Base-by-base conservation (phyloP, 2,113 vertebrate genomes). In the Variabilichromis moorii region DNA sequence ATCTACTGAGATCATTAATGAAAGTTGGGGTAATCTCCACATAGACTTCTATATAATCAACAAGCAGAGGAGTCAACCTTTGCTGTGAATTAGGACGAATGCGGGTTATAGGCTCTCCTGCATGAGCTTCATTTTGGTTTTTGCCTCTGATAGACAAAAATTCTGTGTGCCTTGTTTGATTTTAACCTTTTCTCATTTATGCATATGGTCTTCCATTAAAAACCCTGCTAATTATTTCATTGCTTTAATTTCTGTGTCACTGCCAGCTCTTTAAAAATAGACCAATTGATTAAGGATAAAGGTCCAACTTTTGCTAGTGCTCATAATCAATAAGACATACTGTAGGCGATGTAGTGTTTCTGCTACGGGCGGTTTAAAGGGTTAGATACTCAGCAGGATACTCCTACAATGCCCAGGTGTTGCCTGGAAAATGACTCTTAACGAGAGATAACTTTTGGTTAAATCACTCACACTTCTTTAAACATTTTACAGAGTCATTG, bases 61-160 rank as follows among this genome's bases (percentile, higher is more conserved):
- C 9, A 76, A 28, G 40, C 2, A 28, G 24, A 47, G 0, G 0
- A 47, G 71, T 50, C 42, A 7, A 45, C 24, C 42, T 45, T 0
- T 31, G 42, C 42, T 4, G 71, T 17, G 24, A 28, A 76, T 50
- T 5, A 7, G 42, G 24, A 76, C 26, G 0, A 76, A 50, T 76
- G 24, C 4, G 0, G 42, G 6, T 47, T 47, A 28, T 28, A 47
- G 6, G 6, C 71, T 12, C 21, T 76, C 16, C 5, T 47, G 71
- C 21, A 42, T 42, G 35, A 40, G 5, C n/a, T 71, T 68, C 19
- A 4, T 45, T 73, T 73, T 37, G 31, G 10, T 37, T 73, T 45
- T 73, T 45, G 37, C 68, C 21, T 45, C 37, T 76, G 71, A 73
- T 3, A 28, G 40, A 0, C 10, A 45, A 17, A 73, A 68, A 40